Percentiles rank a stretch among this genome's conserved stretches.
Conservation (phyloP, 37 sponge, comb jelly and placozoan species). For the Chondrosia reniformis region DNA sequence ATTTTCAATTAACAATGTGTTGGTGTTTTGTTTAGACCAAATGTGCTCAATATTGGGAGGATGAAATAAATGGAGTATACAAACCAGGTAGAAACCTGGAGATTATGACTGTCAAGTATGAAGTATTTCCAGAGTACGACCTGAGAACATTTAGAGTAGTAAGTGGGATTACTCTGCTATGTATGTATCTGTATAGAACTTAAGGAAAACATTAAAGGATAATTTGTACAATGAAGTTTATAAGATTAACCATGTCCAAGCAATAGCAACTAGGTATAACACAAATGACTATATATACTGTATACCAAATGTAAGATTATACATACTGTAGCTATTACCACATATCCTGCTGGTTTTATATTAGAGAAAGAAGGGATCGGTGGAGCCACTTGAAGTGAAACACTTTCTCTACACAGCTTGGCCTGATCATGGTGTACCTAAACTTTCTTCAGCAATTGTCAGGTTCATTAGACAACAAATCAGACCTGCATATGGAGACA, state of each 20-base stretch:
- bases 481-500: background rate
- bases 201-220: background rate
- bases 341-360: background rate
- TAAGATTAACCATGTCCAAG: no score
- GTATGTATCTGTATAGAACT: background rate
- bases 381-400: conserved; percentile 9
- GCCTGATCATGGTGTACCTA: conserved; percentile 20
- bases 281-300: no score
- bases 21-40: no score
- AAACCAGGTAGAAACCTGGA: conserved; percentile 8
- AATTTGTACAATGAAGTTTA: background rate
- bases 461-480: background rate
- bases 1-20: no score
- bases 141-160: background rate
- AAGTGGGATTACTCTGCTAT: background rate
- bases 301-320: no score
- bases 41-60: conserved; percentile 5
- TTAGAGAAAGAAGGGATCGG: background rate
- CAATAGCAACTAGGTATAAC: no score
- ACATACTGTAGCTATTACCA: background rate
- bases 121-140: background rate
- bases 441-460: background rate
- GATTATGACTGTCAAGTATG: background rate
- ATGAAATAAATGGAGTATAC: background rate
- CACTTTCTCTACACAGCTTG: conserved; percentile 27